Evolutionary conservation across 2,113 vertebrate species (phyloP), one percentile per base, ranked within the genome.

Genomic region (Brachypteracias leptosomus): DNA sequence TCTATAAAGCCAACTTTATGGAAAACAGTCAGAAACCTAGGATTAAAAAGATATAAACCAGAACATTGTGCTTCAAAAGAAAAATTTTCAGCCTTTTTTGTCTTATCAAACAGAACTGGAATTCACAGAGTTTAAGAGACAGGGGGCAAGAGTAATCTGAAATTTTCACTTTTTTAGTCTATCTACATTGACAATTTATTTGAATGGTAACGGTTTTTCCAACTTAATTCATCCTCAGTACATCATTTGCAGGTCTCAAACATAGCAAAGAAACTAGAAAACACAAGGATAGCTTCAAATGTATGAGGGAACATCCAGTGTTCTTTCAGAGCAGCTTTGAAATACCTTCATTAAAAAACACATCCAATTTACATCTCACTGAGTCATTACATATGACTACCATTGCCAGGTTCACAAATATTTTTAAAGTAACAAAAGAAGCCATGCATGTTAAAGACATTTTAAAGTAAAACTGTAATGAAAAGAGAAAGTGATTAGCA

Each of bases 321-420:
- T 25, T 86, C 86, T 71, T 72, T 95, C 65, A 85, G n/a, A 73
- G 71, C 68, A 90, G 42, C 49, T 93, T 21, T 85, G 66, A 94
- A 96, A 94, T 46, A 95, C 88, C 93, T 97, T 89, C 83, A 90
- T 86, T 57, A 71, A 92, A 83, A 85, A 90, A 31, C 42, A 76
- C 42, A 91, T 94, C 66, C 70, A 82, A 74, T 95, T 95, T 79
- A 47, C 59, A 62, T 92, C 80, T 93, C 88, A 67, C 40, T 81
- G 74, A 89, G 33, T 85, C 83, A 74, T 72, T 46, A 20, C 62
- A 87, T 65, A 51, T 77, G 95, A 85, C 74, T 89, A 67, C 68
- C 65, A 77, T 3, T 65, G 52, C 51, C 80, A 89, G 63, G 19
- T 88, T 94, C 72, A 46, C 55, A 94, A 85, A 95, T 72, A 71